Base-by-base conservation (phyloP, 2,113 vertebrate species). In the Tetrax tetrax region DNA sequence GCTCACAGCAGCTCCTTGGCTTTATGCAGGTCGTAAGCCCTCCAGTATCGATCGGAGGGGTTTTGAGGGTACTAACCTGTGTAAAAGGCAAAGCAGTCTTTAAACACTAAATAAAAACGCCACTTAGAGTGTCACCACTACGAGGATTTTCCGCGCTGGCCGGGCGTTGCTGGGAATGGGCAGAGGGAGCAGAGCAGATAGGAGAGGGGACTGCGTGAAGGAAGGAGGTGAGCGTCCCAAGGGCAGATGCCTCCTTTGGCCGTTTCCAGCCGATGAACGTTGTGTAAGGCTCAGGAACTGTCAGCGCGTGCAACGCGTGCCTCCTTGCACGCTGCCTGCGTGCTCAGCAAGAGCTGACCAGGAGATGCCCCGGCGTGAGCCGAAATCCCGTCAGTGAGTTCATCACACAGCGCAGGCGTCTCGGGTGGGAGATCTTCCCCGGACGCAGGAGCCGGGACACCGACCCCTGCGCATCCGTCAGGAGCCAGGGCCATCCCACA, bases 221-320 rank as follows among this genome's bases (percentile, higher is more conserved):
- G 18, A 66, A 53, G 38, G 65, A 72, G 57, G 50, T 43, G 78
- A 51, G 20, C 4, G 6, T 45, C 50, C 68, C 45, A 33, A 33
- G 35, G 54, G 60, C 68, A 81, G 45, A 31, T 21, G 31, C 29
- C 15, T 70, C 51, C 47, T 75, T 60, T 37, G 72, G 56, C 50
- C 14, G 5, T 63, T 53, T 53, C 81, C 74, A 89, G 2, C 4
- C 1, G 4, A 43, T 24, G 20, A 61, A 31, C 23, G 0, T 13
- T 10, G 29, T 8, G 0, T 3, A 31, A 31, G 35, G 19, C 57
- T 35, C 6, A 15, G 21, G n/a, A 33, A 3, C 13, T 3, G 14
- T 50, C 35, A 33, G 33, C 53, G n/a, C 54, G n/a, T 35, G 29
- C 38, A 10, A 23, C 3, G 2, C 15, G 2, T 5, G 13, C 27